Conservation (phyloP, 1,140 invertebrate genomes). For the Schmidtea mediterranea region DNA sequence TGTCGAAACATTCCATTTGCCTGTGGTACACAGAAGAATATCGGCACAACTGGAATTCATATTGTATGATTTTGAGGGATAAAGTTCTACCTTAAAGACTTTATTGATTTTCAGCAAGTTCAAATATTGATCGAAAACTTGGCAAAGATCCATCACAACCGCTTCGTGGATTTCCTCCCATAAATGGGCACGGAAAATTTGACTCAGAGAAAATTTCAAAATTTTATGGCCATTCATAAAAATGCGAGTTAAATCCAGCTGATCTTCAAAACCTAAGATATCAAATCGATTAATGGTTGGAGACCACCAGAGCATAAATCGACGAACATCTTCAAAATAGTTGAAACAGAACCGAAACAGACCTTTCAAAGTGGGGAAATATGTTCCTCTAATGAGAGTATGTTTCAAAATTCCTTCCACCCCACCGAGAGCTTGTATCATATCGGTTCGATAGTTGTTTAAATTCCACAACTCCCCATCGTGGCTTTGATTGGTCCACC, state of each 20-base stretch:
- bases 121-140: slow-evolving; percentile 94
- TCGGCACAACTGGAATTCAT: slow-evolving; percentile 99
- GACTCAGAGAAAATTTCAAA: slow-evolving; percentile 90
- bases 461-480: slow-evolving; percentile 97
- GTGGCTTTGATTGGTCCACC: slow-evolving; percentile 37
- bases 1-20: slow-evolving; percentile 93
- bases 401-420: slow-evolving; percentile 97
- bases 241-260: slow-evolving; percentile 91
- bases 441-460: slow-evolving; percentile 95
- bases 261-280: slow-evolving; percentile 93
- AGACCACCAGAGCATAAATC: slow-evolving; percentile 98
- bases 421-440: slow-evolving; percentile 97
- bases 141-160: slow-evolving; percentile 98
- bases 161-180: slow-evolving; percentile 99
- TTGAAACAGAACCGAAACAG: slow-evolving; percentile 99
- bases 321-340: slow-evolving; percentile 95
- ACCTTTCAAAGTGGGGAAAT: slow-evolving; percentile 99
- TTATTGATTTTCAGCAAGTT: slow-evolving; percentile 97
- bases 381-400: slow-evolving; percentile 93
- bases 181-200: slow-evolving; percentile 96
- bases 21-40: slow-evolving; percentile 85
- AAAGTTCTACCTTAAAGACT: slow-evolving; percentile 97
- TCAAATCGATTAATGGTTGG: slow-evolving; percentile 97
- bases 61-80: slow-evolving; percentile 96
- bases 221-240: slow-evolving; percentile 99